A percentile compares a stretch with the other conserved stretches of the same genome.
Conservation (phyloP, 1,140 invertebrate species). For the Lineus longissimus region DNA sequence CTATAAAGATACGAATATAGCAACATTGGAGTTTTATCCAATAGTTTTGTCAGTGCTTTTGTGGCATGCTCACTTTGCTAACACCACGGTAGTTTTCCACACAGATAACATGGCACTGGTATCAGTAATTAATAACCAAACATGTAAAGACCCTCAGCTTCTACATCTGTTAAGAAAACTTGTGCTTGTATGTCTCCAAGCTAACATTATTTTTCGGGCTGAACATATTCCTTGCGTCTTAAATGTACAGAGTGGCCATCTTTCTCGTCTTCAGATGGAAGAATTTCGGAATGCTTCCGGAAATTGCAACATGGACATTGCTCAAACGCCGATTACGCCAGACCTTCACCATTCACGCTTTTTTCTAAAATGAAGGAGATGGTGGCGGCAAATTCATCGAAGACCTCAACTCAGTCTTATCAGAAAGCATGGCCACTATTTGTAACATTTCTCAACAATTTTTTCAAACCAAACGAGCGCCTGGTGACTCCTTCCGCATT, state of each 20-base stretch:
- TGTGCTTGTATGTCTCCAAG: neutral
- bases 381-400: neutral
- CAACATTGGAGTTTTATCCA: neutral
- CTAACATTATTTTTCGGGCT: neutral
- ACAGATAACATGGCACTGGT: neutral
- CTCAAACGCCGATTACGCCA: neutral
- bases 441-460: neutral
- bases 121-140: neutral
- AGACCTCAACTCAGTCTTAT: neutral
- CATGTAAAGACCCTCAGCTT: neutral
- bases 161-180: neutral
- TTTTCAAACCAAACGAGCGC: too few relatives aligned
- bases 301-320: neutral
- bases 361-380: neutral
- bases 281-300: neutral
- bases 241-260: neutral
- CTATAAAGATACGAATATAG: neutral
- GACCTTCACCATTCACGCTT: neutral
- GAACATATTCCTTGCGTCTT: neutral
- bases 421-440: neutral
- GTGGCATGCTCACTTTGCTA: neutral
- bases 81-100: neutral
- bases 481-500: too few relatives aligned
- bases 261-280: neutral
- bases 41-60: neutral